A percentile compares a stretch with the other conserved stretches of the same genome.
Evolutionary conservation across 2,113 vertebrate species (phyloP).

Genomic region (Myrmecobius fasciatus): DNA sequence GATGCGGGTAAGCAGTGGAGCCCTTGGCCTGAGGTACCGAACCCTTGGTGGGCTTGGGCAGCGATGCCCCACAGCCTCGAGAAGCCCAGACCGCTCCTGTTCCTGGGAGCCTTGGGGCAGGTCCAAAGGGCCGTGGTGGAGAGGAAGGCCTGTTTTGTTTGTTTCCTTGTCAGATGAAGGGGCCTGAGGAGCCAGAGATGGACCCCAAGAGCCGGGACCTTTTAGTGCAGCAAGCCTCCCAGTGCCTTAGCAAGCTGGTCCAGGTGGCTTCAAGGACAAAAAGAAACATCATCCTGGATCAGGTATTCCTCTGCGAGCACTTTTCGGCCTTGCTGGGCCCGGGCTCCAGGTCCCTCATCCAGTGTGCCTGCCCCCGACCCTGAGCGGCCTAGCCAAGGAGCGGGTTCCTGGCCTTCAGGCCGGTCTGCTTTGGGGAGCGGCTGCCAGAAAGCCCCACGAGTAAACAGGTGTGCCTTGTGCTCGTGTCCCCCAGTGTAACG

Average conservation of each 20-base stretch:
- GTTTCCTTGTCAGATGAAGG: slow-evolving; percentile 76
- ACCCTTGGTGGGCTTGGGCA: background rate
- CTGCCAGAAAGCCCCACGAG: background rate
- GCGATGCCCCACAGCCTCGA: background rate
- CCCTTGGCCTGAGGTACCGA: too few relatives aligned
- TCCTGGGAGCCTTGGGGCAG: background rate
- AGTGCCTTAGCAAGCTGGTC: slow-evolving; percentile 91
- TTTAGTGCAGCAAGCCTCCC: slow-evolving; percentile 89
- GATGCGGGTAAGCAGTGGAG: slow-evolving; percentile 85
- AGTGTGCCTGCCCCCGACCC: too few relatives aligned
- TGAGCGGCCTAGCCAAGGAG: too few relatives aligned
- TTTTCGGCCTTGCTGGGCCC: background rate
- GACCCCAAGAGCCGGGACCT: slow-evolving; percentile 83
- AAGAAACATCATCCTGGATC: slow-evolving; percentile 93
- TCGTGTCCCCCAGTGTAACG: slow-evolving; percentile 85
- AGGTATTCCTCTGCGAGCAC: slow-evolving; percentile 82
- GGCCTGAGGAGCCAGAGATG: slow-evolving; percentile 75
- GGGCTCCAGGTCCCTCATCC: too few relatives aligned
- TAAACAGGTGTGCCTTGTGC: background rate
- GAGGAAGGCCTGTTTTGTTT: background rate
- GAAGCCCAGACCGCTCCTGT: background rate
- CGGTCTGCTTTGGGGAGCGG: background rate
- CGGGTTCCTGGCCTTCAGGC: background rate
- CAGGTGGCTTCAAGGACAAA: slow-evolving; percentile 87
- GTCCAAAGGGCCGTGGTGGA: background rate